Evolutionary conservation across 1,140 invertebrate genomes (phyloP), one percentile per base, ranked within the genome.

Genomic region (Heliconius melpomene): DNA sequence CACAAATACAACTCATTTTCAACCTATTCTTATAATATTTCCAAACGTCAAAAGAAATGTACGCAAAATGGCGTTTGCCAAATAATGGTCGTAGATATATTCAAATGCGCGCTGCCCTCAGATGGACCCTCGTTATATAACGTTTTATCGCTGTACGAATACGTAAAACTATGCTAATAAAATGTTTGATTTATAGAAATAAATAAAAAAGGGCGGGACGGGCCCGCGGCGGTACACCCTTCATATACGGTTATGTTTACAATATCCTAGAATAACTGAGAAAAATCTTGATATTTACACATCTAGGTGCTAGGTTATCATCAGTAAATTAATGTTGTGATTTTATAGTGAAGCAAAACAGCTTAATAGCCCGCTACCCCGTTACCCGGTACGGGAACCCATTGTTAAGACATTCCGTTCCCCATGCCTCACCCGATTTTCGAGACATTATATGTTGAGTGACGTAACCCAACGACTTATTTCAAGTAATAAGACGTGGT

Each of bases 161-260:
- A 75, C 60, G 40, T 66, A 79, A 79, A 71, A 73, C 78, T 75
- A 79, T 75, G 78, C 57, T 70, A 75, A 79, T 79, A 79, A 79
- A 75, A 79, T 72, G 54, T 57, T 72, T 72, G 78, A 52, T 79
- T 79, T 79, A 75, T 66, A 70, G 57, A 70, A 70, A 38, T 76
- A 75, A 75, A 74, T 74, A 74, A 70, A 71, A 23, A 77, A 50
- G 38, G 38, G 57, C 75, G 23, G 60, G 26, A 23, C 57, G 29
- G 23, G 20, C 75, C 75, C 38, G 23, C 40, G 38, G 75, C 75
- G 60, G 75, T 70, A 40, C 23, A 26, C 11, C 23, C n/a, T n/a
- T 66, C 60, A 13, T 66, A 60, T 20, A 11, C 23, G n/a, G 8
- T 46, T 46, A 60, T 60, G 23, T 29, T 66, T 66, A 66, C 9